Base-by-base conservation (phyloP, 2,888 invertebrate species). In the Trachelus troglodyta region DNA sequence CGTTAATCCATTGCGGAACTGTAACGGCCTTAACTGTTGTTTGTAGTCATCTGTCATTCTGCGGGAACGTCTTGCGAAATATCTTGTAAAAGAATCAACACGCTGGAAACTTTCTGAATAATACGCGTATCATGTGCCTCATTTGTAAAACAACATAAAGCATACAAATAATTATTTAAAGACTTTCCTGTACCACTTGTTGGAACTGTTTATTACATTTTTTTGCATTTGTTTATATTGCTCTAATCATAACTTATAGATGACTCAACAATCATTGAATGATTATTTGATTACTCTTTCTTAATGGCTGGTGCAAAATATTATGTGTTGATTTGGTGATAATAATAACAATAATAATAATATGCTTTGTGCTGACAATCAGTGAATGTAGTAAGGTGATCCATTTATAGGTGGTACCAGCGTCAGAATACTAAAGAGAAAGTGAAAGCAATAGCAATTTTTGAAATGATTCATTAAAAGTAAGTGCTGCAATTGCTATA, bases 391-490 rank as follows among this genome's bases (percentile, higher is more conserved):
- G 71, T 71, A 71, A 71, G n/a, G 74, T 71, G 71, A 71, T 33
- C 15, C 31, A 71, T 71, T 71, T 71, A 33, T 71, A 71, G 33
- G 33, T 33, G 31, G 33, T 33, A 71, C 33, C 31, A 69, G 69
- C 31, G 12, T 69, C 12, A 69, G 37, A 31, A 69, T 75, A 75
- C 71, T 75, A 68, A 76, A 73, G 78, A 76, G 78, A 78, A 78
- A 78, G 78, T 78, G 78, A 78, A 78, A 78, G 78, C 68, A 37
- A 76, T 56, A 71, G 78, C 68, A 73, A 76, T 73, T 78, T 77
- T 75, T 73, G 76, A 75, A 76, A 73, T 37, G 73, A 56, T 56
- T 15, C 30, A 78, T 78, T 73, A 76, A 69, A 33, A 73, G 35
- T 73, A 34, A 73, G 40, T 56, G 40, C 40, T 56, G 40, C 40